Evolutionary conservation across 2,888 invertebrate species (phyloP), one percentile per base, ranked within the genome.

Genomic region (Nasonia oneida): DNA sequence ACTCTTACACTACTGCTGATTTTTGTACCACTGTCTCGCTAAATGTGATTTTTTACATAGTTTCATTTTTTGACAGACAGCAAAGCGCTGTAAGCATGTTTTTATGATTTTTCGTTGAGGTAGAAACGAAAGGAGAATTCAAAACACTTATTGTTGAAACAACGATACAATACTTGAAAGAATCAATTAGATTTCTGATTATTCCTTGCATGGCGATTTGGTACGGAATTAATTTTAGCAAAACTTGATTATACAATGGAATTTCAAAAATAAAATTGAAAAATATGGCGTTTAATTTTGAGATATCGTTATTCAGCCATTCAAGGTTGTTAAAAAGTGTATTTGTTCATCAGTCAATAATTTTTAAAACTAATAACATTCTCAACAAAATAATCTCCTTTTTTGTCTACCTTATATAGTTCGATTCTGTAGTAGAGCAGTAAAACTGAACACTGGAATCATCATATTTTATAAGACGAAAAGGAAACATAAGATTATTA

Each of bases 101-200:
- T n/a, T 73, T n/a, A n/a, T n/a, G 12, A 23, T 42, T 23, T n/a
- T 47, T 39, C 14, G 33, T 67, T 14, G 14, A 67, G 67, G 67
- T 67, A 33, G 33, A 67, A 67, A 33, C 29, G 67, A 67, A 67
- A 33, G 67, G 67, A 67, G 67, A 33, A 67, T 67, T 61, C 57
- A n/a, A 23, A 3, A 61, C 2, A 61, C 18, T 67, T 23, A 37
- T 37, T 37, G 37, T 37, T 37, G 29, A 10, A 64, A 8, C 64
- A 33, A 3, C 23, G 3, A 33, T 33, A 67, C 1, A 61, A 23
- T 61, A 14, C 33, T 33, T 10, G 12, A 67, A 67, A 33, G 1
- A 18, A n/a, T n/a, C n/a, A 61, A 61, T 61, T 18, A 23, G 18
- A n/a, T n/a, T 61, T 18, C 57, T 61, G 10, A 37, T n/a, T 61